These are phyloP conservation scores for Macrophya annulata DNA, from an alignment of 2,888 invertebrate species.

Conservation along the genomic window DNA sequence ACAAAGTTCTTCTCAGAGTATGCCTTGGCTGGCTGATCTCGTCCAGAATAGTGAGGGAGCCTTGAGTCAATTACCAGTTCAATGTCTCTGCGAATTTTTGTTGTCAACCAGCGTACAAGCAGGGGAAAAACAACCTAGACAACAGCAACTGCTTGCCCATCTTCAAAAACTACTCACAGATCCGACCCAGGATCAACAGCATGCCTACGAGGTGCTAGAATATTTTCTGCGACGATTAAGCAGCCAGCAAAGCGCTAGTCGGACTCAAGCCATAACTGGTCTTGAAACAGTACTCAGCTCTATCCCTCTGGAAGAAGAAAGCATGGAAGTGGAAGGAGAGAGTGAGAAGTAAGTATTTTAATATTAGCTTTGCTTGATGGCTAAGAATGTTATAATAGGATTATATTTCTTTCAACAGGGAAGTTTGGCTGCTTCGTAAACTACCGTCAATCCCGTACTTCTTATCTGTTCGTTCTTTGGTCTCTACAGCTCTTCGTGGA, in stretches of 20 bases:
- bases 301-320: slow-evolving; percentile 79
- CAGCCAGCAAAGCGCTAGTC: slow-evolving; percentile 89
- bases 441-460: slow-evolving; percentile 92
- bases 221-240: slow-evolving; percentile 93
- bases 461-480: slow-evolving; percentile 85
- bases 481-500: slow-evolving; percentile 88
- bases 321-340: slow-evolving; percentile 75
- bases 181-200: slow-evolving; percentile 81
- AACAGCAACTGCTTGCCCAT: slow-evolving; percentile 87
- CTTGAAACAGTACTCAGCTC: slow-evolving; percentile 87
- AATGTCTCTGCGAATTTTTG: slow-evolving; percentile 97
- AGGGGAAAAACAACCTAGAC: slow-evolving; percentile 86
- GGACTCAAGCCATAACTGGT: slow-evolving; percentile 89
- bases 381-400: neutral
- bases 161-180: slow-evolving; percentile 83
- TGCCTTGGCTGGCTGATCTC: slow-evolving; percentile 98
- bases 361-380: neutral
- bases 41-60: slow-evolving; percentile 96
- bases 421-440: slow-evolving; percentile 83
- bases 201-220: slow-evolving; percentile 92
- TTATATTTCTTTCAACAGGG: slow-evolving; percentile 66
- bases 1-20: slow-evolving; percentile 94
- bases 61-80: slow-evolving; percentile 95
- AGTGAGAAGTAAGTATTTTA: slow-evolving; percentile 70
- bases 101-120: slow-evolving; percentile 85